A percentile compares a stretch with the other conserved stretches of the same genome.
Evolutionary conservation across 2,888 invertebrate genomes (phyloP).

Genomic region (Keiferia lycopersicella): DNA sequence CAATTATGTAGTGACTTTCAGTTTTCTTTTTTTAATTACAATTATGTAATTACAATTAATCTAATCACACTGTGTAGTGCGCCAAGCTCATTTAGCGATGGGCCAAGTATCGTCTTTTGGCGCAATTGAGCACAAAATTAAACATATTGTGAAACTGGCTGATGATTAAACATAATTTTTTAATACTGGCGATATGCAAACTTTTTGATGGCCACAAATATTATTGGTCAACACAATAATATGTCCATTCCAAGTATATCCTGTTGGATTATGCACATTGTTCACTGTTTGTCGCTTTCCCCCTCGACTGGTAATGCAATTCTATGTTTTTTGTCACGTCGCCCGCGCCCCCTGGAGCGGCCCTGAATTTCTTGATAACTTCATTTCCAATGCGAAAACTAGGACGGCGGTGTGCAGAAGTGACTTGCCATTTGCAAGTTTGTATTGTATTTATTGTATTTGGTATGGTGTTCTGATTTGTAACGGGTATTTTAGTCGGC

Average conservation of each 20-base stretch:
- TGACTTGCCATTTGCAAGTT: slow-evolving; percentile 41
- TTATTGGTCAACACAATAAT: background rate
- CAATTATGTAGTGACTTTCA: too few relatives aligned
- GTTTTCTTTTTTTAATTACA: background rate
- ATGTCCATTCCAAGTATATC: background rate
- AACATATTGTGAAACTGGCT: too few relatives aligned
- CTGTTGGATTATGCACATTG: slow-evolving; percentile 53
- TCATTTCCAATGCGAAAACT: slow-evolving; percentile 62
- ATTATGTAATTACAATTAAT: background rate
- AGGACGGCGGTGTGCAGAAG: slow-evolving; percentile 53
- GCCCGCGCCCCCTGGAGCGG: slow-evolving; percentile 51
- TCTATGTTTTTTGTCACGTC: slow-evolving; percentile 51
- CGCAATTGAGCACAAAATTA: too few relatives aligned
- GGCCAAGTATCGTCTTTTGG: too few relatives aligned
- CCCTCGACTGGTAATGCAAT: slow-evolving; percentile 60
- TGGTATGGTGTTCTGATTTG: background rate
- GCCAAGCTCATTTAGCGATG: background rate
- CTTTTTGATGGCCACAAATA: background rate
- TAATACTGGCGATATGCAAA: too few relatives aligned
- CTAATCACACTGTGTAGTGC: background rate
- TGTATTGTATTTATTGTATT: background rate
- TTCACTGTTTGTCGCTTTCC: slow-evolving; percentile 67
- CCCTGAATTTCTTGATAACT: slow-evolving; percentile 74
- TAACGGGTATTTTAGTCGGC: background rate
- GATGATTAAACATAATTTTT: too few relatives aligned